Evolutionary conservation across 2,797 vertebrate species (phyloP).

Genomic region (Tarsius wallacei): DNA sequence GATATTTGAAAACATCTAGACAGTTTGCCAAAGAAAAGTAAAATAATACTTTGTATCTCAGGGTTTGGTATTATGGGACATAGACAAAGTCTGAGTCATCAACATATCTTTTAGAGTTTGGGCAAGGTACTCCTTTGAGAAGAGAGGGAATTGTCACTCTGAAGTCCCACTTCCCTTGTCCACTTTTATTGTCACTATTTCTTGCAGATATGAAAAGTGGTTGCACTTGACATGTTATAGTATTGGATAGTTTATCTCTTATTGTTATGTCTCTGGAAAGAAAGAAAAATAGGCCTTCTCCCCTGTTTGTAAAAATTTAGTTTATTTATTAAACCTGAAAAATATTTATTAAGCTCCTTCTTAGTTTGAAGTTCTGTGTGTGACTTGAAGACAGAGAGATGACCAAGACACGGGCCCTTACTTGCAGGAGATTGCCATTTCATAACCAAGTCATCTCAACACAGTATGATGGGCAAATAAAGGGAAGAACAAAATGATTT

Average conservation of each 20-base stretch:
- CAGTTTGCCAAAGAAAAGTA: slow-evolving; percentile 57
- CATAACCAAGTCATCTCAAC: neutral
- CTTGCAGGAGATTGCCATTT: neutral
- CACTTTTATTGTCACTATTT: slow-evolving; percentile 27
- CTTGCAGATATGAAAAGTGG: neutral
- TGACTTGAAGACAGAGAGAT: neutral
- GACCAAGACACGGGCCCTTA: neutral
- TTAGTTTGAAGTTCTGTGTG: neutral
- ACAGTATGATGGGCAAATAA: neutral
- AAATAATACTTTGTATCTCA: slow-evolving; percentile 52
- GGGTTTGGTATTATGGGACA: slow-evolving; percentile 19
- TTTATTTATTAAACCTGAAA: slow-evolving; percentile 23
- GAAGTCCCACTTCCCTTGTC: neutral
- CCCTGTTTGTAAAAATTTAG: neutral
- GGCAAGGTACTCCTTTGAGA: slow-evolving; percentile 41
- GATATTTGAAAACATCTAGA: slow-evolving; percentile 79
- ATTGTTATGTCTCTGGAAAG: neutral
- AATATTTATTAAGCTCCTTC: neutral
- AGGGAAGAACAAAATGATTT: neutral
- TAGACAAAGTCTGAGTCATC: slow-evolving; percentile 68
- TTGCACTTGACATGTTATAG: neutral
- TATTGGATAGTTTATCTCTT: neutral
- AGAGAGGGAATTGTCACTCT: slow-evolving; percentile 4
- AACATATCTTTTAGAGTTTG: neutral
- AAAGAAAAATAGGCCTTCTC: neutral